Percentiles rank a stretch among this genome's conserved stretches.
Evolutionary conservation across 2,113 vertebrate species (phyloP).

Genomic region (Benitochromis conjunctus): DNA sequence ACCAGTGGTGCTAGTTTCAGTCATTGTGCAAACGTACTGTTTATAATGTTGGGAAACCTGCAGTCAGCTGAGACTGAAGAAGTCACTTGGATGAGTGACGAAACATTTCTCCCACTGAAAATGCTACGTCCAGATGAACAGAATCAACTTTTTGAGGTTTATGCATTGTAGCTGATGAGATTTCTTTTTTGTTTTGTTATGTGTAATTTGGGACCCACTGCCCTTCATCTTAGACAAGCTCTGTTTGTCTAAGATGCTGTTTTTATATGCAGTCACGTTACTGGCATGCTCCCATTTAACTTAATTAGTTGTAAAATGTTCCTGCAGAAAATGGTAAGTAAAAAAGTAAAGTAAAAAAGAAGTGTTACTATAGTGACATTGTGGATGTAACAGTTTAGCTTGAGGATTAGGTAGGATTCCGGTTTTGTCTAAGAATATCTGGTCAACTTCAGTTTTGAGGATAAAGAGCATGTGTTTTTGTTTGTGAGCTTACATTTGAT

Average conservation of each 20-base stretch:
- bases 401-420: not conserved
- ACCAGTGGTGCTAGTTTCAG: not conserved
- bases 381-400: not conserved
- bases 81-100: not conserved
- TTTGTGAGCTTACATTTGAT: not conserved
- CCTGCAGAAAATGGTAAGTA: not conserved
- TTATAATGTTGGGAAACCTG: not conserved
- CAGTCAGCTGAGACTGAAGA: not conserved
- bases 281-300: not conserved
- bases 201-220: not conserved
- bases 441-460: not conserved
- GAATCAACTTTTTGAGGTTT: not conserved
- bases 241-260: not conserved
- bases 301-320: not conserved
- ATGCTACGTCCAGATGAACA: not conserved
- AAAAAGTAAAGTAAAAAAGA: no score
- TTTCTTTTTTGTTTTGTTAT: not conserved
- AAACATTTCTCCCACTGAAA: not conserved
- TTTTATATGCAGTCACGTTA: not conserved
- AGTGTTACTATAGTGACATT: not conserved
- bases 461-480: not conserved
- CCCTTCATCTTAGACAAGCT: not conserved
- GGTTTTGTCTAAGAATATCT: not conserved
- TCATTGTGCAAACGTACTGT: not conserved
- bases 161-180: not conserved